Evolutionary conservation across 1,140 invertebrate species (phyloP).

Genomic region (Anastrepha ludens): DNA sequence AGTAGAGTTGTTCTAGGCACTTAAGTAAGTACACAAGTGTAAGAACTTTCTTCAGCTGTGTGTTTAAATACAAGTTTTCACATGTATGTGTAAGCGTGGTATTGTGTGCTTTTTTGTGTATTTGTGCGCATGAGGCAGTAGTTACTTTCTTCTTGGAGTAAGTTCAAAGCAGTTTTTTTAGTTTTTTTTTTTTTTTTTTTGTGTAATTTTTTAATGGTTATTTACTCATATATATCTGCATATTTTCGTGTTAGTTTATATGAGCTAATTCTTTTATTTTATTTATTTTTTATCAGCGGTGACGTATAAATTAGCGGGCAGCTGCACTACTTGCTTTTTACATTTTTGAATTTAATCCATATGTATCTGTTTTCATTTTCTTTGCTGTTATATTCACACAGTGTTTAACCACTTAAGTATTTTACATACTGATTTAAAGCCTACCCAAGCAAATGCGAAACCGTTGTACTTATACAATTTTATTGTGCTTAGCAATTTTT

Average conservation of each 20-base stretch:
- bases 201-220: not conserved
- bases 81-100: not conserved
- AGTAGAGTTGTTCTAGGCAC: not conserved
- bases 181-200: not conserved
- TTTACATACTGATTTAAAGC: not conserved
- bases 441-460: slow-evolving; percentile 41
- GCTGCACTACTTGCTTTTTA: slow-evolving; percentile 49
- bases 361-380: not conserved
- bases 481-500: no score
- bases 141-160: not conserved
- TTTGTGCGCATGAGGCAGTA: slow-evolving; percentile 1
- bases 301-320: not conserved
- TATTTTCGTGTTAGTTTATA: no score
- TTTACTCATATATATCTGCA: not conserved
- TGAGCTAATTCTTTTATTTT: not conserved
- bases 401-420: not conserved
- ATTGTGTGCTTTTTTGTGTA: not conserved
- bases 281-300: slow-evolving; percentile 11
- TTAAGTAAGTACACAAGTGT: not conserved
- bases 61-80: not conserved
- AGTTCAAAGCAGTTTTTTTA: slow-evolving; percentile 4
- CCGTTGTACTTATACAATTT: not conserved
- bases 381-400: no score
- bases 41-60: slow-evolving; percentile 4
- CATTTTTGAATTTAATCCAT: slow-evolving; percentile 29